These are phyloP conservation scores for Sesia bembeciformis DNA, from an alignment of 2,888 invertebrate genomes.

Conservation along the genomic window DNA sequence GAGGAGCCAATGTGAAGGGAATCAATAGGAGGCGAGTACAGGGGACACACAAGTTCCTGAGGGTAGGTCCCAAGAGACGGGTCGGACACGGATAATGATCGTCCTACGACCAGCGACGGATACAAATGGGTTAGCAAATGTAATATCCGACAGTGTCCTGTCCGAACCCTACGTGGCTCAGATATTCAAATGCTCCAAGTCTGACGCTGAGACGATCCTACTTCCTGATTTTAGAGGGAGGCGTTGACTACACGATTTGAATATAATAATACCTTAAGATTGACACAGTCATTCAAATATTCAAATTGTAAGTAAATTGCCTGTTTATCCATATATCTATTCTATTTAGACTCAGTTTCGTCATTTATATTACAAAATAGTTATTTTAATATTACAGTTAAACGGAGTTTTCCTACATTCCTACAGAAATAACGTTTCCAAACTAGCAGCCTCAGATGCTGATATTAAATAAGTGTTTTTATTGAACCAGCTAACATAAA, in stretches of 20 bases:
- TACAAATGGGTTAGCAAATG: constrained; percentile 73
- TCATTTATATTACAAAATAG: no score
- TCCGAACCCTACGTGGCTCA: constrained; percentile 38
- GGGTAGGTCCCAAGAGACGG: constrained; percentile 48
- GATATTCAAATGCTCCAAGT: constrained; percentile 53
- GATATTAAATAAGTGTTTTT: no score
- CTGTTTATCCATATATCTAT: no score
- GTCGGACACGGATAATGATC: constrained; percentile 68
- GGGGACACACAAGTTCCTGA: constrained; percentile 48
- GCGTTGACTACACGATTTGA: constrained; percentile 4
- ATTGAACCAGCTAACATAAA: no score
- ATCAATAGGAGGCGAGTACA: constrained; percentile 43
- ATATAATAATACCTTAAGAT: constrained; percentile 1
- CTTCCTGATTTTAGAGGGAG: constrained; percentile 33
- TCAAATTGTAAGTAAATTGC: background rate
- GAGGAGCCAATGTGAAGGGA: constrained; percentile 41
- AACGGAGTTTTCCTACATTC: no score
- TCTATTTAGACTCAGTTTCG: no score
- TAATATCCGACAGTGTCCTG: constrained; percentile 66
- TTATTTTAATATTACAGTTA: no score
- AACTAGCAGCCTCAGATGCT: no score
- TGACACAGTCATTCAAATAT: background rate
- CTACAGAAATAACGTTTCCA: no score
- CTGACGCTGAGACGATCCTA: constrained; percentile 15
- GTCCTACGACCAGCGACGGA: constrained; percentile 54